A percentile compares a stretch with the other conserved stretches of the same genome.
phyloP scores from a whole-genome alignment of 2,797 vertebrate species.

The Helostoma temminkii region DNA sequence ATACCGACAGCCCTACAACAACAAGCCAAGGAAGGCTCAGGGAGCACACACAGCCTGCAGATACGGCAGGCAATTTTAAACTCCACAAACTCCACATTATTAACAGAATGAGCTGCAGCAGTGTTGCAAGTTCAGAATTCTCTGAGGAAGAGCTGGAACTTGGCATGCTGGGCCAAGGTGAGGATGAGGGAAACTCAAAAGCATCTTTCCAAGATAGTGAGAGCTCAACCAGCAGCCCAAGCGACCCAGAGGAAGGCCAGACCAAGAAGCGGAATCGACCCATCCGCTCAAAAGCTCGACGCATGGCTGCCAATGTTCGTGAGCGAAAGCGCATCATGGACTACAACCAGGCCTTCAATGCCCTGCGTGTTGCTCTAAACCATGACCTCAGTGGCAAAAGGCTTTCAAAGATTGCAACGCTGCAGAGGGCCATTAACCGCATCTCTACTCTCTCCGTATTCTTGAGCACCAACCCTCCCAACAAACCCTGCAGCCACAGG shows the following conservation, averaged over 20 bases:
- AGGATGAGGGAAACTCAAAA: constrained; percentile 68
- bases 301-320: constrained; percentile 93
- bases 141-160: constrained; percentile 85
- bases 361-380: constrained; percentile 89
- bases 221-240: constrained; percentile 60
- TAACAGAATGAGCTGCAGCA: constrained; percentile 78
- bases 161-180: constrained; percentile 56
- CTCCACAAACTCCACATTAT: background rate
- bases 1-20: constrained; percentile 70
- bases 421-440: constrained; percentile 91
- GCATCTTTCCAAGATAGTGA: constrained; percentile 71
- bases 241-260: constrained; percentile 77
- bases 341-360: constrained; percentile 98
- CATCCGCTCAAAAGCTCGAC: constrained; percentile 89
- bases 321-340: constrained; percentile 97
- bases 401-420: constrained; percentile 95
- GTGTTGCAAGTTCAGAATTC: constrained; percentile 77
- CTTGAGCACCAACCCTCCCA: constrained; percentile 82
- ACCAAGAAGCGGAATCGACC: constrained; percentile 87
- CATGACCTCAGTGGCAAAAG: constrained; percentile 94
- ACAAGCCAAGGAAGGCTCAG: constrained; percentile 6
- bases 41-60: background rate
- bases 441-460: constrained; percentile 90
- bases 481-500: constrained; percentile 74
- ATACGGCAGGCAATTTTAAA: background rate